These are phyloP conservation scores for Spisula solida DNA, from an alignment of 2,888 invertebrate genomes.

Conservation along the genomic window DNA sequence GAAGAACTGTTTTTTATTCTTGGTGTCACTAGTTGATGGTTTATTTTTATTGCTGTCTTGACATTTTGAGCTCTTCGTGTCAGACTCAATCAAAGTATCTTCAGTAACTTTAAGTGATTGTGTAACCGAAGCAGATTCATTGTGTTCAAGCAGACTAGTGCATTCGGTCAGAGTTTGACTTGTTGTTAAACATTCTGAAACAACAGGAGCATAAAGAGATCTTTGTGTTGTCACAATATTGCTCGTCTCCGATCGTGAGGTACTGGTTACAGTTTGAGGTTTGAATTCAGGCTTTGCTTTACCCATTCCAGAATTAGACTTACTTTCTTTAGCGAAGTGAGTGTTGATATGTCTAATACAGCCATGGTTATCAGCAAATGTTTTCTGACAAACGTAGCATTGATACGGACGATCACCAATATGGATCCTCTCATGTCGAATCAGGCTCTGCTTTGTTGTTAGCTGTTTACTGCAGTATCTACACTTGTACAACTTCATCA, in stretches of 20 bases:
- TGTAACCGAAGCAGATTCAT: background rate
- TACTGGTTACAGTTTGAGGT: background rate
- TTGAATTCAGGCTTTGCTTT: slow-evolving; percentile 32
- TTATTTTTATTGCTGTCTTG: background rate
- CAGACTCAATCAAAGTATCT: background rate
- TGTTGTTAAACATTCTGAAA: slow-evolving; percentile 7
- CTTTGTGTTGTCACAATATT: background rate
- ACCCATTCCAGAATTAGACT: slow-evolving; percentile 4
- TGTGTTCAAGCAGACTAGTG: background rate
- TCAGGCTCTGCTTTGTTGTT: slow-evolving; percentile 59
- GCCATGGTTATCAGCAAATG: slow-evolving; percentile 68
- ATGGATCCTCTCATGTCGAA: slow-evolving; percentile 69
- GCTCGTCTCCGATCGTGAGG: background rate
- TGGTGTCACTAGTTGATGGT: background rate
- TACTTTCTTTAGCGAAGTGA: slow-evolving; percentile 62
- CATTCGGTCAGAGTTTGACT: background rate
- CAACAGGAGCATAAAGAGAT: background rate
- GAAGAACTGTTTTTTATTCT: slow-evolving; percentile 41
- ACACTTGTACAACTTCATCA: slow-evolving; percentile 71
- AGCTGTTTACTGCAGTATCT: slow-evolving; percentile 69
- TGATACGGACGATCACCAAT: slow-evolving; percentile 66
- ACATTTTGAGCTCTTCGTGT: background rate
- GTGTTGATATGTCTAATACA: slow-evolving; percentile 67
- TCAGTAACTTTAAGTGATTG: background rate
- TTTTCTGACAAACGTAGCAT: slow-evolving; percentile 68